Percentiles rank a stretch among this genome's conserved stretches.
Evolutionary conservation across 2,888 invertebrate species (phyloP).

Genomic region (Luperina nickerlii): DNA sequence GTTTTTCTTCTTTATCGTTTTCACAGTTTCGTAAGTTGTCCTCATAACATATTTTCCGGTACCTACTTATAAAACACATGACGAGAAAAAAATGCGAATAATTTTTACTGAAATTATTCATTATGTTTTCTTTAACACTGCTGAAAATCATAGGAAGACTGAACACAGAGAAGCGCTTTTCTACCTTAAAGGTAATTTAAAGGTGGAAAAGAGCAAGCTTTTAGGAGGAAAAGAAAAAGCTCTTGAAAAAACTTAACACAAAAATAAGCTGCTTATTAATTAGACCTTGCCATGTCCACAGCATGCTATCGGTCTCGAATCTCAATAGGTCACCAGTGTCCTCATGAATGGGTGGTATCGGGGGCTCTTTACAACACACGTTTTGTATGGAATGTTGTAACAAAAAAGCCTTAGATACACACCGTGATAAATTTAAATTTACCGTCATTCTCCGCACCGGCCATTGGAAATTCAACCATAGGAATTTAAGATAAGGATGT

Average conservation of each 20-base stretch:
- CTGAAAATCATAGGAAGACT: background rate
- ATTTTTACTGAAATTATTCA: background rate
- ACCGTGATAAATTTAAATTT: slow-evolving; percentile 81
- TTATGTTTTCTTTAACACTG: background rate
- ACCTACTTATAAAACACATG: background rate
- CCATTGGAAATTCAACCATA: slow-evolving; percentile 69
- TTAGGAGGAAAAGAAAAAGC: background rate
- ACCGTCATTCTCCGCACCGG: slow-evolving; percentile 56
- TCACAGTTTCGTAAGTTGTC: background rate
- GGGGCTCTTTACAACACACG: slow-evolving; percentile 89
- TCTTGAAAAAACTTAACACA: background rate
- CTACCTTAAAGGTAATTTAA: background rate
- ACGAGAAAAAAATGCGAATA: background rate
- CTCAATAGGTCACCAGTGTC: slow-evolving; percentile 90
- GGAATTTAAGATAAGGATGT: slow-evolving; percentile 38
- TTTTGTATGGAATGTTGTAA: slow-evolving; percentile 90
- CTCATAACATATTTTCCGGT: background rate
- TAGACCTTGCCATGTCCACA: slow-evolving; percentile 72
- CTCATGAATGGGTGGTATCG: slow-evolving; percentile 90
- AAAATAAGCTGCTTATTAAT: background rate
- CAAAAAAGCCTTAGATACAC: slow-evolving; percentile 90
- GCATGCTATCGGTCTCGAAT: slow-evolving; percentile 77
- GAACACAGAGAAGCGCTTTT: background rate
- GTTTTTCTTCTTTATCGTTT: background rate
- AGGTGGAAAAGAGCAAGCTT: background rate